Conservation (phyloP, 1,140 invertebrate genomes). For the Heliconius hermathena region DNA sequence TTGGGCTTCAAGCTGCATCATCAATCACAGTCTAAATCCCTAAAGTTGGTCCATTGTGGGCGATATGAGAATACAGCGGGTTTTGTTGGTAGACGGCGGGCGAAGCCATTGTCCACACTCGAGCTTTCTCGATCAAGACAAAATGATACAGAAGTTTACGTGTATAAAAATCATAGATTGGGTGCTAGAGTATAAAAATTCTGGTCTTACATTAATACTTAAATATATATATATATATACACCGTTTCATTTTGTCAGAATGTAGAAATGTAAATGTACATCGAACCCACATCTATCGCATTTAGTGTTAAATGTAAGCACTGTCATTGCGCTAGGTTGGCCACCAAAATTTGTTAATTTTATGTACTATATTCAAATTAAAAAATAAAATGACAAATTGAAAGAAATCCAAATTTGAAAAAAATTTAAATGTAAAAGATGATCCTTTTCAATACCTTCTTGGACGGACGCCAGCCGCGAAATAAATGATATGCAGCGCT, state of each 20-base stretch:
- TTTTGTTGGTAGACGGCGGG: neutral
- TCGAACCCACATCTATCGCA: too few species aligned
- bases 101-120: neutral
- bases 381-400: too few species aligned
- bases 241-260: too few species aligned
- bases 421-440: neutral
- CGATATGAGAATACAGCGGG: conserved; percentile 1
- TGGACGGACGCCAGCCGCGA: conserved; percentile 16
- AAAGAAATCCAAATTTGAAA: too few species aligned
- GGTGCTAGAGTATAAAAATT: too few species aligned
- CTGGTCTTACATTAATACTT: too few species aligned
- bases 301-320: too few species aligned
- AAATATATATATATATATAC: too few species aligned
- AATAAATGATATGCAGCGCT: conserved; percentile 20
- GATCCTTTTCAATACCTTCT: conserved; percentile 23
- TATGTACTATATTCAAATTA: too few species aligned
- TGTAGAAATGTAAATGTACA: too few species aligned
- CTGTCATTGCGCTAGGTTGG: too few species aligned
- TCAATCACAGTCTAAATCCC: conserved; percentile 31
- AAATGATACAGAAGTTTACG: neutral
- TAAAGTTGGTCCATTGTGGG: conserved; percentile 31
- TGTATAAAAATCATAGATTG: neutral
- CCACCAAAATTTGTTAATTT: too few species aligned
- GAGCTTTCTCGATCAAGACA: neutral
- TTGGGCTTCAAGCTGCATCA: conserved; percentile 27